phyloP scores from a whole-genome alignment of 2,888 invertebrate species.

The Agonopterix alstromeriana region DNA sequence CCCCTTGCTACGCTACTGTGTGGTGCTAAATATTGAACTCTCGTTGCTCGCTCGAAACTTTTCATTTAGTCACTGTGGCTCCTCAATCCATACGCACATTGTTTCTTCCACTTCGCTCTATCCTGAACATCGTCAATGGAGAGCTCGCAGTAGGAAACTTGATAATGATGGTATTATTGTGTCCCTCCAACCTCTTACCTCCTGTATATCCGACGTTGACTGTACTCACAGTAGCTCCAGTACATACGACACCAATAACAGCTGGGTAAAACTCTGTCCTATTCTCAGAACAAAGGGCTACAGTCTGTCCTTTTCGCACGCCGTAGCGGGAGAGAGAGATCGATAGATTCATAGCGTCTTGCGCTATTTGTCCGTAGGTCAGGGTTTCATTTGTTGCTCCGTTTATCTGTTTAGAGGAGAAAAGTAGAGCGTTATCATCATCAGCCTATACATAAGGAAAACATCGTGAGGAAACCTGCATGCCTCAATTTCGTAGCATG shows the following conservation, averaged over 20 bases:
- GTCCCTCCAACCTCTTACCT: constrained; percentile 26
- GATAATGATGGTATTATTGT: too few species aligned
- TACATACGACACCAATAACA: constrained; percentile 33
- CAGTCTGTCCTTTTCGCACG: constrained; percentile 46
- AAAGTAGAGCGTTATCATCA: background rate
- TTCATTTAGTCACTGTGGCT: too few species aligned
- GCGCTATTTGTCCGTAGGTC: constrained; percentile 36
- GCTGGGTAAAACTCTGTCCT: constrained; percentile 42
- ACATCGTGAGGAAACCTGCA: too few species aligned
- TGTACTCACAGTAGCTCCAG: constrained; percentile 42
- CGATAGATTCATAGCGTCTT: constrained; percentile 48
- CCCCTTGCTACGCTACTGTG: too few species aligned
- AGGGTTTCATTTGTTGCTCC: constrained; percentile 35
- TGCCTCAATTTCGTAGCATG: too few species aligned
- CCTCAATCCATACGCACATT: too few species aligned
- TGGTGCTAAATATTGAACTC: too few species aligned
- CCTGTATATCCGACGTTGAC: constrained; percentile 37
- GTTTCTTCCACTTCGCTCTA: too few species aligned
- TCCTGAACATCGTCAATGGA: too few species aligned
- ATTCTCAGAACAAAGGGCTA: constrained; percentile 52
- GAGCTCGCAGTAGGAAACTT: too few species aligned
- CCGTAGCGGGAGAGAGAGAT: constrained; percentile 50
- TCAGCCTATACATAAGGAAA: background rate
- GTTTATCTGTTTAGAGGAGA: constrained; percentile 37
- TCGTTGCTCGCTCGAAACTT: too few species aligned